These are phyloP conservation scores for Haemorhous mexicanus DNA, from an alignment of 2,113 vertebrate genomes.

Conservation along the genomic window DNA sequence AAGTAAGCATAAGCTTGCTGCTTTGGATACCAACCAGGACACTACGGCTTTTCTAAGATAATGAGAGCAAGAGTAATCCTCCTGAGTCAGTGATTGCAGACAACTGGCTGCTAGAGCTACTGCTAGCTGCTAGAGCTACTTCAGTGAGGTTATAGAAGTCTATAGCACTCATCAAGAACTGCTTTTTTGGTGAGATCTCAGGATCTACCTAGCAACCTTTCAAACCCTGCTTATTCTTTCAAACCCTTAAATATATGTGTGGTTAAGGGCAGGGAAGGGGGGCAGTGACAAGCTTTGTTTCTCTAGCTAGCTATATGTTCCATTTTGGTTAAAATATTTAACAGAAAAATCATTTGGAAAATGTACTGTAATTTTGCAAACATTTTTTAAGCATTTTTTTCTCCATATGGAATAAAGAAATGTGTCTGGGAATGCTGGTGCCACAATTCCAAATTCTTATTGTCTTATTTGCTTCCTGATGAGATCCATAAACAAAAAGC, in stretches of 20 bases:
- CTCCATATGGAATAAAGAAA: slow-evolving; percentile 28
- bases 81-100: background rate
- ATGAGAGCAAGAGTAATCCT: background rate
- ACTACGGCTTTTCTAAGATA: background rate
- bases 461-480: slow-evolving; percentile 33
- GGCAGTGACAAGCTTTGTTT: background rate
- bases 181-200: background rate
- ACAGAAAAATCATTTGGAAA: slow-evolving; percentile 25
- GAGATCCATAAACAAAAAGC: background rate
- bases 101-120: background rate
- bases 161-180: background rate
- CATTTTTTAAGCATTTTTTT: background rate
- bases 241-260: background rate
- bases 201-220: background rate
- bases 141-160: background rate
- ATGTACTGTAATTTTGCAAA: background rate
- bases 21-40: background rate
- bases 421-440: slow-evolving; percentile 28
- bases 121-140: background rate
- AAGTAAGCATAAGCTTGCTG: background rate
- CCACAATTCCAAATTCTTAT: slow-evolving; percentile 9
- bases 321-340: slow-evolving; percentile 20
- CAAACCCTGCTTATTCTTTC: background rate
- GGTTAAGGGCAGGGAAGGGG: background rate
- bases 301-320: background rate